Evolutionary conservation across 2,888 invertebrate genomes (phyloP).

Genomic region (Dascillus cervinus): DNA sequence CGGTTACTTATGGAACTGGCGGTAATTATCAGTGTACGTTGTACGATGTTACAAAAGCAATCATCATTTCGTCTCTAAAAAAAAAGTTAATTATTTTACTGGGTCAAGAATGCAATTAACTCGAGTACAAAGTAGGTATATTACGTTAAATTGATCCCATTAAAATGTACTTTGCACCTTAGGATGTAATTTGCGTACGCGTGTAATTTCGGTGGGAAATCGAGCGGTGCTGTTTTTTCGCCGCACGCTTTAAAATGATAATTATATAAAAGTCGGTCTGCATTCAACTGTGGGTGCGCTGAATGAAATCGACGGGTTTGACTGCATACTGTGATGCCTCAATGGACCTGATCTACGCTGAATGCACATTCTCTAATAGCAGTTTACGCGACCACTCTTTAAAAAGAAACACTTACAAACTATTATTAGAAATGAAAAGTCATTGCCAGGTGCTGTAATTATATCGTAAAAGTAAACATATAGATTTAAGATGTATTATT

Average conservation of each 20-base stretch:
- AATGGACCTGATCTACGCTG: constrained; percentile 12
- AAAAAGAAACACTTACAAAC: constrained; percentile 9
- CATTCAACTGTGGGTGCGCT: constrained; percentile 17
- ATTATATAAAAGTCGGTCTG: constrained; percentile 19
- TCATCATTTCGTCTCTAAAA: too few species aligned
- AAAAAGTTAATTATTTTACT: too few species aligned
- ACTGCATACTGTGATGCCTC: constrained; percentile 17
- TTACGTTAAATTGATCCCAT: too few species aligned
- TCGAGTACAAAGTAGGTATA: too few species aligned
- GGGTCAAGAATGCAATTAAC: too few species aligned
- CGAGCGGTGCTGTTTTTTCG: too few species aligned
- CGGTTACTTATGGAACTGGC: too few species aligned
- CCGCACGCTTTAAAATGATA: constrained; percentile 16
- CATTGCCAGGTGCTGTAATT: constrained; percentile 4
- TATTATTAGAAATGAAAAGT: constrained; percentile 7
- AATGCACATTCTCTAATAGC: constrained; percentile 12
- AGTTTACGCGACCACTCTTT: constrained; percentile 9
- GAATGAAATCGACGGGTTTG: constrained; percentile 27
- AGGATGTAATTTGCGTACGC: constrained; percentile 14
- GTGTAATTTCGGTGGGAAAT: constrained; percentile 18
- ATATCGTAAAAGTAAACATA: too few species aligned
- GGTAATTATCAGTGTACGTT: too few species aligned
- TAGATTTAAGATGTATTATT: too few species aligned
- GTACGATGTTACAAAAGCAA: too few species aligned
- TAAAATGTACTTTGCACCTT: too few species aligned